Evolutionary conservation across 30 jellyfish, hydroid and myxozoan genomes (phyloP).

Genomic region (Mastigias papua): DNA sequence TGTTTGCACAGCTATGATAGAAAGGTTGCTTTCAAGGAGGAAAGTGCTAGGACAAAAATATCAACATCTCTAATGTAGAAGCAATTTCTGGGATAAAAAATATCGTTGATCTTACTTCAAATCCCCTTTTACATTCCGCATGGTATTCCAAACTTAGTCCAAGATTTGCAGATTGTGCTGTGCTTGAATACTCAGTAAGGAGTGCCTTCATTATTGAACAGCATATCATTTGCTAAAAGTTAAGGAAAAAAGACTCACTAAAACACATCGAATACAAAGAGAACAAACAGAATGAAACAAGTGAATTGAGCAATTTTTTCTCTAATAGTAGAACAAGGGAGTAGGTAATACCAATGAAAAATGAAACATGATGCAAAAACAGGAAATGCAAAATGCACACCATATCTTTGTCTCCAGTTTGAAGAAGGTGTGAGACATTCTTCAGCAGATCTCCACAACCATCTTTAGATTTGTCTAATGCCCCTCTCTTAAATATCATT

Average conservation of each 20-base stretch:
- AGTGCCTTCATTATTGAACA: slow-evolving; percentile 93
- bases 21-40: too few species aligned
- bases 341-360: too few species aligned
- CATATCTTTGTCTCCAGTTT: slow-evolving; percentile 80
- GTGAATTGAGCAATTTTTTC: too few species aligned
- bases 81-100: too few species aligned
- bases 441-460: slow-evolving; percentile 69
- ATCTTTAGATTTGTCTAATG: slow-evolving; percentile 79
- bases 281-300: too few species aligned
- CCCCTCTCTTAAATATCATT: slow-evolving; percentile 91
- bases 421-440: slow-evolving; percentile 70
- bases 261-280: too few species aligned
- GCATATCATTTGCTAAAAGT: slow-evolving; percentile 80
- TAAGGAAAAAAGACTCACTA: too few species aligned
- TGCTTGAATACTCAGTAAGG: slow-evolving; percentile 88
- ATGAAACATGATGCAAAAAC: too few species aligned
- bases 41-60: too few species aligned
- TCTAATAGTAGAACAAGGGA: too few species aligned
- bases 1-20: too few species aligned
- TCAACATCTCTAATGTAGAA: too few species aligned
- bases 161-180: slow-evolving; percentile 84
- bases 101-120: slow-evolving; percentile 89
- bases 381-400: slow-evolving; percentile 50
- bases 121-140: slow-evolving; percentile 84
- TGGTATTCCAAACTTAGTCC: slow-evolving; percentile 95